Percentiles rank a stretch among this genome's conserved stretches.
Conservation (phyloP, 92 coral and sea anemone species). For the Paragorgia papillata region DNA sequence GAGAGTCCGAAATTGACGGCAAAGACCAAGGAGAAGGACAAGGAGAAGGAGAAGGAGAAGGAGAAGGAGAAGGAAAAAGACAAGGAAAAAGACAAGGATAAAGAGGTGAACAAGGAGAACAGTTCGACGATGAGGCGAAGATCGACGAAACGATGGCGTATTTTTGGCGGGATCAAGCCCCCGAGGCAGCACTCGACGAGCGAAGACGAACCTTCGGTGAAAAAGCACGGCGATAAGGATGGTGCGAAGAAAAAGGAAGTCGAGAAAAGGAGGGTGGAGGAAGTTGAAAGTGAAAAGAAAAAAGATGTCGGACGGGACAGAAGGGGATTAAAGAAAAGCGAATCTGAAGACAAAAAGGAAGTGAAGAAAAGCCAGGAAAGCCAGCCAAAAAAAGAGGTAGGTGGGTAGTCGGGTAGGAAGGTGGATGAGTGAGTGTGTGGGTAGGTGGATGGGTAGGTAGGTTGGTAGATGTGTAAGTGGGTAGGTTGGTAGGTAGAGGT, state of each 20-base stretch:
- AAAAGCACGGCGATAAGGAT: constrained; percentile 7
- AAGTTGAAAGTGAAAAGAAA: constrained; percentile 23
- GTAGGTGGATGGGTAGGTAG: too few relatives aligned
- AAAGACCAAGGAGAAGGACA: constrained; percentile 35
- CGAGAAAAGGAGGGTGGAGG: constrained; percentile 17
- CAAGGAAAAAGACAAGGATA: constrained; percentile 21
- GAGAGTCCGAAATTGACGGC: constrained; percentile 39
- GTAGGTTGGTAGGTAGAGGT: too few relatives aligned
- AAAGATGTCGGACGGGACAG: constrained; percentile 16
- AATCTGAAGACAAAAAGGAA: constrained; percentile 31
- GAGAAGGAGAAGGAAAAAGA: constrained; percentile 32
- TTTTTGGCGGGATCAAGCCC: constrained; percentile 31
- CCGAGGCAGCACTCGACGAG: constrained; percentile 1
- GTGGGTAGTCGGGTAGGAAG: too few relatives aligned
- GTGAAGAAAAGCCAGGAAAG: constrained; percentile 39
- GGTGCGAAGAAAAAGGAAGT: background rate
- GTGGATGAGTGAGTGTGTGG: too few relatives aligned
- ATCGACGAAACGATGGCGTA: constrained; percentile 30
- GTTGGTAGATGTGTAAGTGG: too few relatives aligned
- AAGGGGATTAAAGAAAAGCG: constrained; percentile 31
- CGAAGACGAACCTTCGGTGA: constrained; percentile 1
- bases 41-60: constrained; percentile 39
- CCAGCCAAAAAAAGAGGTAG: constrained; percentile 32
- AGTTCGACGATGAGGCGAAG: constrained; percentile 21
- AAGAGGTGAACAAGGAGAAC: constrained; percentile 45